Evolutionary conservation across 2,888 invertebrate species (phyloP).

Genomic region (Ceraclea dissimilis): DNA sequence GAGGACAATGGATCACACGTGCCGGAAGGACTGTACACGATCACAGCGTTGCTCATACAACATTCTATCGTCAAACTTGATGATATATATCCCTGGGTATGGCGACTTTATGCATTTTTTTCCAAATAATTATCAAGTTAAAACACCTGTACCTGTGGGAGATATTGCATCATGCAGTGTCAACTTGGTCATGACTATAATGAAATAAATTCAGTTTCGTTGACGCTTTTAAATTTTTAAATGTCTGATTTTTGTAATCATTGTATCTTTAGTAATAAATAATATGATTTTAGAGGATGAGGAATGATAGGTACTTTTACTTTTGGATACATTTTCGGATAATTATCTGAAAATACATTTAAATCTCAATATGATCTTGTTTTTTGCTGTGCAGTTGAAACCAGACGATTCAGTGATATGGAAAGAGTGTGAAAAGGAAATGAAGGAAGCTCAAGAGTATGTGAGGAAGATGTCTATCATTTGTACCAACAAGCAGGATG

Average conservation of each 20-base stretch:
- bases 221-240: not conserved
- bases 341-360: too few relatives aligned
- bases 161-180: too few relatives aligned
- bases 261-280: too few relatives aligned
- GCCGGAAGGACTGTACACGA: constrained; percentile 77
- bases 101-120: constrained; percentile 33
- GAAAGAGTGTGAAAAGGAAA: constrained; percentile 73
- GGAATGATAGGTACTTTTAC: too few relatives aligned
- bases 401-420: constrained; percentile 79
- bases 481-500: constrained; percentile 71
- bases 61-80: constrained; percentile 78
- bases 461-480: constrained; percentile 80
- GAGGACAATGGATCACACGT: constrained; percentile 65
- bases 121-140: too few relatives aligned
- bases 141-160: too few relatives aligned
- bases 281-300: too few relatives aligned
- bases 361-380: not conserved
- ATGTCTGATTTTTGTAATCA: too few relatives aligned
- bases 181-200: too few relatives aligned
- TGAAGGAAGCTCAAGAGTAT: constrained; percentile 78
- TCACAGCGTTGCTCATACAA: constrained; percentile 86
- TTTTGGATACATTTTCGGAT: too few relatives aligned
- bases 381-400: constrained; percentile 50
- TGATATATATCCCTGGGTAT: constrained; percentile 86
- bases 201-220: not conserved